Evolutionary conservation across 1,140 invertebrate genomes (phyloP).

Genomic region (Drosophila dunni): DNA sequence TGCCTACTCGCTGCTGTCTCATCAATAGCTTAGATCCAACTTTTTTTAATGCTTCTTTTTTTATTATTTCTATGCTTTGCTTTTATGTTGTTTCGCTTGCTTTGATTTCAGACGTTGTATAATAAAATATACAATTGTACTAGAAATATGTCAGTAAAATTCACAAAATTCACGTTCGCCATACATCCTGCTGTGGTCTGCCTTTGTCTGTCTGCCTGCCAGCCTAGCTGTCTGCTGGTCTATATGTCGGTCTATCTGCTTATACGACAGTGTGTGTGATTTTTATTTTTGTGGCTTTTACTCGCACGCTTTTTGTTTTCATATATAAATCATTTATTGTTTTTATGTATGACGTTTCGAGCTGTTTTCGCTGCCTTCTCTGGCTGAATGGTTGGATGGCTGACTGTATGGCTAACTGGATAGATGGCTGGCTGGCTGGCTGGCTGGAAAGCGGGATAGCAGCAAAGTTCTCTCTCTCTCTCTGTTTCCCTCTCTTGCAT

Average conservation of each 20-base stretch:
- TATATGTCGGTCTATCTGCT: constrained; percentile 5
- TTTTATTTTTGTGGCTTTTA: constrained; percentile 82
- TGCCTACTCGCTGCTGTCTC: constrained; percentile 53
- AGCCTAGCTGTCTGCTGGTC: constrained; percentile 9
- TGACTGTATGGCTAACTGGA: constrained; percentile 43
- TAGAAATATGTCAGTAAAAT: constrained; percentile 81
- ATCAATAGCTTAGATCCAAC: constrained; percentile 51
- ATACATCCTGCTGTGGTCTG: constrained; percentile 68
- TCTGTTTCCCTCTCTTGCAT: constrained; percentile 51
- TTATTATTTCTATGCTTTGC: constrained; percentile 18
- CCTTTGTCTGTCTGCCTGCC: constrained; percentile 30
- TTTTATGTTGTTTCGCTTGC: constrained; percentile 41
- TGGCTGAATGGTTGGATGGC: constrained; percentile 28
- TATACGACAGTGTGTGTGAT: constrained; percentile 60
- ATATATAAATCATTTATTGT: constrained; percentile 83
- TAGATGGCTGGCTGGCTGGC: constrained; percentile 42
- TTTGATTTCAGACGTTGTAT: constrained; percentile 68
- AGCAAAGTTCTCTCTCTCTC: too few species aligned
- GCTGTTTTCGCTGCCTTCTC: constrained; percentile 56
- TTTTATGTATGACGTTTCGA: constrained; percentile 75
- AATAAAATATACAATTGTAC: constrained; percentile 81
- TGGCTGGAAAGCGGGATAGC: neutral
- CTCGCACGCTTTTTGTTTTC: constrained; percentile 78
- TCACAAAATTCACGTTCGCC: constrained; percentile 76
- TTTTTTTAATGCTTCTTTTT: constrained; percentile 41